phyloP scores from a whole-genome alignment of 23 tunicate species.

The Trididemnum clinides region DNA sequence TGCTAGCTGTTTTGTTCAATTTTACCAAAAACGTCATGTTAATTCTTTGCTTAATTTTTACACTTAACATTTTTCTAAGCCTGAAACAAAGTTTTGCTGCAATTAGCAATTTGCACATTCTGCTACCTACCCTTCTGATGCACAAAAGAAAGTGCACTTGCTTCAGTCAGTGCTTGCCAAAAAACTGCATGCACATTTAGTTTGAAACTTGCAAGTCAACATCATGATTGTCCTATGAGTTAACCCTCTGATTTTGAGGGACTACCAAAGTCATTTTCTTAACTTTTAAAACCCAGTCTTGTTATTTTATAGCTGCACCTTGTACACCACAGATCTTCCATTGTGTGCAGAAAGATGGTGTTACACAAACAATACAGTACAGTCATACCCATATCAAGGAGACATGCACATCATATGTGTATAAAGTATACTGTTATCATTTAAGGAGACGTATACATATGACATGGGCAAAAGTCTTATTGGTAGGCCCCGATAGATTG shows the following conservation, averaged over 20 bases:
- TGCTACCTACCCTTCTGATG: not conserved
- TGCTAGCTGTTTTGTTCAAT: not conserved
- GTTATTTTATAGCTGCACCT: slow-evolving; percentile 8
- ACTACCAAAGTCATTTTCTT: not conserved
- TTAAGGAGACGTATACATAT: too few species aligned
- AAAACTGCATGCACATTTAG: not conserved
- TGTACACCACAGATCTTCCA: not conserved
- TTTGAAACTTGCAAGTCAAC: slow-evolving; percentile 8
- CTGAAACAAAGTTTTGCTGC: not conserved
- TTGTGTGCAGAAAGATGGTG: too few species aligned
- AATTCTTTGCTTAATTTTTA: not conserved
- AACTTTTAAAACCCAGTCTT: not conserved
- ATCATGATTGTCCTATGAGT: not conserved
- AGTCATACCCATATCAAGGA: too few species aligned
- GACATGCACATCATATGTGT: too few species aligned
- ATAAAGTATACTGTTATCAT: too few species aligned
- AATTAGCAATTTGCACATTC: not conserved
- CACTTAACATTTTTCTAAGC: not conserved
- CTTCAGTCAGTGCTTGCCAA: not conserved
- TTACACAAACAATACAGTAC: too few species aligned
- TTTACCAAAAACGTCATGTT: not conserved
- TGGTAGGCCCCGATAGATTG: too few species aligned
- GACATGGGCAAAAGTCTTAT: too few species aligned
- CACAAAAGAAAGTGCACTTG: slow-evolving; percentile 8
- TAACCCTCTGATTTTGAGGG: not conserved